phyloP scores from a whole-genome alignment of 2,113 vertebrate genomes.

The Oenanthe melanoleuca region DNA sequence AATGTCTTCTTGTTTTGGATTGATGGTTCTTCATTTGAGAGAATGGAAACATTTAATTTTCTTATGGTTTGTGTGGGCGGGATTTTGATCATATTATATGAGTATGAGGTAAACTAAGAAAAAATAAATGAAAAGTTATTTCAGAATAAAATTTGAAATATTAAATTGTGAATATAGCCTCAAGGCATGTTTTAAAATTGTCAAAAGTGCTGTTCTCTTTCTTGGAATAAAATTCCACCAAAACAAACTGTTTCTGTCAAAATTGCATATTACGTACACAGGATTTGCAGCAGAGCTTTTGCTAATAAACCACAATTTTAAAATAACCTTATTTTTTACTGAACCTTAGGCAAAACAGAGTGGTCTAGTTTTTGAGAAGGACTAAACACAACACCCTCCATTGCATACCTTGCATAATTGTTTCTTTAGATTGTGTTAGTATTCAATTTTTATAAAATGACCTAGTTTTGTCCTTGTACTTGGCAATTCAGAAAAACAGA shows the following conservation, averaged over 20 bases:
- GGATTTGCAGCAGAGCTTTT: neutral
- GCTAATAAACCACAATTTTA: neutral
- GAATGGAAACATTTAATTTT: conserved; percentile 54
- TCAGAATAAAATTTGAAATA: conserved; percentile 17
- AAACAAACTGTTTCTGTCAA: neutral
- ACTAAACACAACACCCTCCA: neutral
- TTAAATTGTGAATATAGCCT: neutral
- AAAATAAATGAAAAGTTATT: neutral
- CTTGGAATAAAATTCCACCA: neutral
- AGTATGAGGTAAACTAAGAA: neutral
- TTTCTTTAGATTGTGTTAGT: neutral
- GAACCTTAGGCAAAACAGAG: neutral
- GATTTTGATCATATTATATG: neutral
- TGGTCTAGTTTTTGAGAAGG: neutral
- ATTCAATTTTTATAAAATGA: neutral
- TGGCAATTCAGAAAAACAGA: neutral
- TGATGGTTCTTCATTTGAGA: conserved; percentile 8
- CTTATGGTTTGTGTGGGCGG: neutral
- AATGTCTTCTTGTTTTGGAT: neutral
- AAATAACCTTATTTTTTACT: neutral
- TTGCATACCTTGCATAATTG: neutral
- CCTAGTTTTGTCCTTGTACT: neutral
- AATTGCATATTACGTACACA: neutral
- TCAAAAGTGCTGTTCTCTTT: neutral
- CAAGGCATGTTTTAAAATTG: neutral